A percentile compares a stretch with the other conserved stretches of the same genome.
Evolutionary conservation across 2,797 vertebrate genomes (phyloP).

Genomic region (Malacoraja senta): DNA sequence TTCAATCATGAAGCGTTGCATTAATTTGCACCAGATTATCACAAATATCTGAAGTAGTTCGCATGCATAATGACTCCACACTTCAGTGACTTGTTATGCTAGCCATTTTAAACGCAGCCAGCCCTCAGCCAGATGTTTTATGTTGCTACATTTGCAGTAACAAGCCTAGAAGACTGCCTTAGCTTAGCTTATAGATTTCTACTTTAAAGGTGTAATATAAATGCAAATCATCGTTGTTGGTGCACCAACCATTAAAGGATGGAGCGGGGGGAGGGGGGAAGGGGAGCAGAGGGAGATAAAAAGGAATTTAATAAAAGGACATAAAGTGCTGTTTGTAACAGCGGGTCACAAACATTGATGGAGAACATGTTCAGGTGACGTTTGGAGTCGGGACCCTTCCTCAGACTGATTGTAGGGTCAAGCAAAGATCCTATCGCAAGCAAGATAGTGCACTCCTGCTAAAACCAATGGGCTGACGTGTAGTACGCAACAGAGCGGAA

Average conservation of each 20-base stretch:
- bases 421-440: too few relatives aligned
- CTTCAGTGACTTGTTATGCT: background rate
- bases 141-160: background rate
- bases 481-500: too few relatives aligned
- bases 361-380: too few relatives aligned
- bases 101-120: background rate
- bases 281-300: background rate
- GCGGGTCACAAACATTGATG: too few relatives aligned
- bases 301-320: too few relatives aligned
- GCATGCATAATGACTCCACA: background rate
- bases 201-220: background rate
- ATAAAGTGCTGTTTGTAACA: too few relatives aligned
- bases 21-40: background rate
- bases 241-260: background rate
- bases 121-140: background rate
- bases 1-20: background rate
- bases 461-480: too few relatives aligned
- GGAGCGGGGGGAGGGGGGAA: background rate
- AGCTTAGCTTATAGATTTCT: background rate
- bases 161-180: background rate
- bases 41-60: background rate
- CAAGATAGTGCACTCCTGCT: too few relatives aligned
- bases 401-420: too few relatives aligned
- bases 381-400: too few relatives aligned
- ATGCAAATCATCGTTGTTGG: background rate